Percentiles rank a stretch among this genome's conserved stretches.
Evolutionary conservation across 2,113 vertebrate species (phyloP).

Genomic region (Channa argus): DNA sequence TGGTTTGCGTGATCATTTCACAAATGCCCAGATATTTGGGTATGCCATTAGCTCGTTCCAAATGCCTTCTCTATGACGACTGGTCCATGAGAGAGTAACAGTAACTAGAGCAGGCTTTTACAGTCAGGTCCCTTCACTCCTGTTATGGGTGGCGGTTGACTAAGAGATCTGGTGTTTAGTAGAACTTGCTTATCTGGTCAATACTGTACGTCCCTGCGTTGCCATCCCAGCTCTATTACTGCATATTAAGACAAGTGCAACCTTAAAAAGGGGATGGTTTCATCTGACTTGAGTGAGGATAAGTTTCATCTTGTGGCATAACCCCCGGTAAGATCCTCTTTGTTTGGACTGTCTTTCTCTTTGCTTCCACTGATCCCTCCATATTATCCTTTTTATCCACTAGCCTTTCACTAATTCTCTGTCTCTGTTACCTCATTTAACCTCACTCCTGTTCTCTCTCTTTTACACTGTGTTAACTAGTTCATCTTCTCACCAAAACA

Average conservation of each 20-base stretch:
- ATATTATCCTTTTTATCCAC: not conserved
- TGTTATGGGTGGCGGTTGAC: slow-evolving; percentile 56
- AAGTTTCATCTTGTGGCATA: slow-evolving; percentile 31
- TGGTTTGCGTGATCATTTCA: slow-evolving; percentile 56
- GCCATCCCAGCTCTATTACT: slow-evolving; percentile 11
- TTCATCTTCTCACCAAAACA: not conserved
- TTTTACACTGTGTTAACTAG: not conserved
- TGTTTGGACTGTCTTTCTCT: slow-evolving; percentile 1
- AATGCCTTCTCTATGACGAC: slow-evolving; percentile 65
- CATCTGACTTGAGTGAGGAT: slow-evolving; percentile 35
- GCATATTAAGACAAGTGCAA: slow-evolving; percentile 45
- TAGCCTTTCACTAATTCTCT: not conserved
- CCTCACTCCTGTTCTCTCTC: not conserved
- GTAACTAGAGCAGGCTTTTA: slow-evolving; percentile 34
- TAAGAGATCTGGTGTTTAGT: slow-evolving; percentile 40
- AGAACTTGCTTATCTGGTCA: slow-evolving; percentile 65
- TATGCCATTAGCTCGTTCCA: slow-evolving; percentile 54
- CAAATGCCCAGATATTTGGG: slow-evolving; percentile 64
- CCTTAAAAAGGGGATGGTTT: slow-evolving; percentile 35
- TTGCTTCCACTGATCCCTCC: slow-evolving; percentile 13
- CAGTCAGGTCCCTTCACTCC: slow-evolving; percentile 52
- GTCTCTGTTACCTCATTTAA: not conserved
- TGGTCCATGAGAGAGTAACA: slow-evolving; percentile 44
- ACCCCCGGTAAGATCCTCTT: slow-evolving; percentile 52
- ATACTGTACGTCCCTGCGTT: slow-evolving; percentile 27